Percentiles rank a stretch among this genome's conserved stretches.
These are phyloP conservation scores for Leuctra nigra DNA, from an alignment of 2,888 invertebrate genomes.

Conservation along the genomic window DNA sequence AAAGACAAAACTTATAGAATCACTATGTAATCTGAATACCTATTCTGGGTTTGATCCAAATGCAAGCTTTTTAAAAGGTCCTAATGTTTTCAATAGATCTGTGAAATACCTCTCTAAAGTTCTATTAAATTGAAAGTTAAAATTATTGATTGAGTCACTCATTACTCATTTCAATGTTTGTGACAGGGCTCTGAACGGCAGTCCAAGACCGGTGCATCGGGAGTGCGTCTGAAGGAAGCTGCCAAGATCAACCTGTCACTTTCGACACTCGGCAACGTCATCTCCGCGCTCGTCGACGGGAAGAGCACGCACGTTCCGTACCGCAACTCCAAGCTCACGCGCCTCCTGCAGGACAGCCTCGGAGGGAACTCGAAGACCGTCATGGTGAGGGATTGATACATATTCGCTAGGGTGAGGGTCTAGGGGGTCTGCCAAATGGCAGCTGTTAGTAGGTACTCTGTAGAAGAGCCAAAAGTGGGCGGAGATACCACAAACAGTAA, in stretches of 20 bases:
- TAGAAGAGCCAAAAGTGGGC: too few relatives aligned
- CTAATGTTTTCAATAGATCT: neutral
- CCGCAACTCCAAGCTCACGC: slow-evolving; percentile 93
- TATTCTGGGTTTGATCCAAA: too few relatives aligned
- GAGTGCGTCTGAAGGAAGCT: slow-evolving; percentile 89
- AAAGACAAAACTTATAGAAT: too few relatives aligned
- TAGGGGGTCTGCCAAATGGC: too few relatives aligned
- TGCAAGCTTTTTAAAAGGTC: too few relatives aligned
- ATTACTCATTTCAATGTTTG: slow-evolving; percentile 19
- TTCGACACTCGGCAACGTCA: slow-evolving; percentile 96
- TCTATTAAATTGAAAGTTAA: too few relatives aligned
- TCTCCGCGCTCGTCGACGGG: slow-evolving; percentile 95
- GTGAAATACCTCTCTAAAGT: neutral
- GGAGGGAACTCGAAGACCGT: slow-evolving; percentile 95
- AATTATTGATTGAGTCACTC: too few relatives aligned
- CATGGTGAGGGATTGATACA: slow-evolving; percentile 58
- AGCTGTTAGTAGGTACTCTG: too few relatives aligned
- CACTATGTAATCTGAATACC: too few relatives aligned
- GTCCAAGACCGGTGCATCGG: slow-evolving; percentile 92
- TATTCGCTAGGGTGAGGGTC: too few relatives aligned
- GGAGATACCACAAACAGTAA: too few relatives aligned
- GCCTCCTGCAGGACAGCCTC: slow-evolving; percentile 91
- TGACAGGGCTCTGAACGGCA: slow-evolving; percentile 92
- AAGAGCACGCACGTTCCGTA: slow-evolving; percentile 97
- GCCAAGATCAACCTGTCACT: slow-evolving; percentile 97